Evolutionary conservation across 2,888 invertebrate species (phyloP), one percentile per base, ranked within the genome.

Genomic region (Cerceris rybyensis): DNA sequence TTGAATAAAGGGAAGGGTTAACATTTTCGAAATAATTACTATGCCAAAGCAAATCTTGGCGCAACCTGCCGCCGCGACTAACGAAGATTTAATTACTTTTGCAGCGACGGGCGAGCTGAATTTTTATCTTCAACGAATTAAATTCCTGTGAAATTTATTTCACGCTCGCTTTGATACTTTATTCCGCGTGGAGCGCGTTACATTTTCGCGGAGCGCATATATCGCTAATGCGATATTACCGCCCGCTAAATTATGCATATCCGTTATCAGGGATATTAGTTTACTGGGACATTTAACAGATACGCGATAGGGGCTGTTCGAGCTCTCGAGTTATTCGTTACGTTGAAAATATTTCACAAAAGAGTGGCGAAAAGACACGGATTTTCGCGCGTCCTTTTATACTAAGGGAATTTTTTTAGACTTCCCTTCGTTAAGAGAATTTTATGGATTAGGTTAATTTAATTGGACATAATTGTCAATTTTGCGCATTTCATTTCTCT

Each of bases 101-200:
- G 49, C 49, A 42, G 14, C 39, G 16, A 39, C 49, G 49, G 58
- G 49, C 63, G 17, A 13, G 54, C 28, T n/a, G 49, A 28, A 52
- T 74, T 68, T 68, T 54, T 50, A 68, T 68, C 54, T 17, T 14
- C 65, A 39, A 42, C 64, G 72, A 68, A 78, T 78, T 67, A 78
- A 78, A 78, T 78, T 78, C 78, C 71, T 63, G 64, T 72, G 72
- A 17, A 78, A 78, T 78, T 78, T 78, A 78, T 78, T 72, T 66
- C 79, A 49, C 59, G 58, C 43, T 78, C 41, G 55, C 79, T 78
- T 78, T 78, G 78, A 78, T 68, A 68, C 67, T 59, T 68, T 68
- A 66, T 57, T 39, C 60, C 54, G 14, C 17, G 2, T 43, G 39
- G 43, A 52, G 50, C 49, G 14, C 70, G 70, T 61, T 78, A 66